Evolutionary conservation across 2,888 invertebrate genomes (phyloP).

Genomic region (Drosophila algonquin): DNA sequence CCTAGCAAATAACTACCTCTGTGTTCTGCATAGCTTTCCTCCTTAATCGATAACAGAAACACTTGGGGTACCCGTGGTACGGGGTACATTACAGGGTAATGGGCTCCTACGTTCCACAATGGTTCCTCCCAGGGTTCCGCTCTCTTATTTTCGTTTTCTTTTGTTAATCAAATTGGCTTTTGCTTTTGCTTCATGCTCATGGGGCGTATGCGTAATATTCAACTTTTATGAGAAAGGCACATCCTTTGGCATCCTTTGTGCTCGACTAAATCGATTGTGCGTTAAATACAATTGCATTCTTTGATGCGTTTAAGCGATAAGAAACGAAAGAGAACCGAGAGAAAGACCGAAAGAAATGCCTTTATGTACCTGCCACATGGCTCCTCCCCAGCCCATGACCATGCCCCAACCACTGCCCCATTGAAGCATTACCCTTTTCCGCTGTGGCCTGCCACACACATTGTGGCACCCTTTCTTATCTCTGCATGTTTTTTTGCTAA

Average conservation of each 20-base stretch:
- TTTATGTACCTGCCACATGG: constrained; percentile 64
- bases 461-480: background rate
- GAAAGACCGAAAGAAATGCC: constrained; percentile 51
- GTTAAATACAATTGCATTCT: constrained; percentile 74
- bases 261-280: constrained; percentile 52
- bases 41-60: no score
- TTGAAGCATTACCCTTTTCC: constrained; percentile 35
- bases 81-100: background rate
- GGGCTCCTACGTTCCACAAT: background rate
- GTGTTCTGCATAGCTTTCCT: no score
- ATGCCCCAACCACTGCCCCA: background rate
- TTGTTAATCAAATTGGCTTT: constrained; percentile 64
- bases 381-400: constrained; percentile 4
- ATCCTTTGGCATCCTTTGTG: constrained; percentile 59
- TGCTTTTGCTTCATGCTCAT: constrained; percentile 23
- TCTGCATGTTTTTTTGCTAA: background rate
- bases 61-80: background rate
- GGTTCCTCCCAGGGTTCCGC: background rate
- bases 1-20: no score
- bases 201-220: constrained; percentile 67
- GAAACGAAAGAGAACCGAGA: background rate
- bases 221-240: constrained; percentile 44
- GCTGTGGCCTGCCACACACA: background rate
- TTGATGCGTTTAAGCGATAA: constrained; percentile 70
- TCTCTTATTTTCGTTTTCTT: constrained; percentile 1